phyloP scores from a whole-genome alignment of 2,797 vertebrate genomes.

The Brachymystax lenok region DNA sequence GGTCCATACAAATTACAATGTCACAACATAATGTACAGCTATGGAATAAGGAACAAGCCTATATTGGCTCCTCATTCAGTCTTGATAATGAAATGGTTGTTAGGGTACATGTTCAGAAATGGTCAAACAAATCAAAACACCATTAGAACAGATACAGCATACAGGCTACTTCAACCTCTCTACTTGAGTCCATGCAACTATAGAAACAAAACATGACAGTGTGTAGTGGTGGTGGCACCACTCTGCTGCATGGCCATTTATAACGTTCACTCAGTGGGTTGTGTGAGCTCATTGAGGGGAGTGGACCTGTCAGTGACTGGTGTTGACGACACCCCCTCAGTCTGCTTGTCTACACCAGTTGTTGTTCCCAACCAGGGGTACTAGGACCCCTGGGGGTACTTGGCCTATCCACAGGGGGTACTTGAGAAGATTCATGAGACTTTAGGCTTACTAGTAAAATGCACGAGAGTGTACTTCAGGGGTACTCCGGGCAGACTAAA shows the following conservation, averaged over 20 bases:
- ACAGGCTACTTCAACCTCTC: too few species aligned
- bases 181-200: neutral
- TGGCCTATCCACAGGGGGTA: too few species aligned
- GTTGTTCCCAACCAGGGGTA: too few species aligned
- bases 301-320: neutral
- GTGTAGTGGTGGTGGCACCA: neutral
- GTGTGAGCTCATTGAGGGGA: neutral
- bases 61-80: neutral
- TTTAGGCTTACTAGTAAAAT: too few species aligned
- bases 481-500: too few species aligned
- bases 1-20: neutral
- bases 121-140: too few species aligned
- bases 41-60: neutral
- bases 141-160: too few species aligned
- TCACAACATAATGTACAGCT: neutral
- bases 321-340: neutral
- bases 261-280: neutral
- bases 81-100: neutral
- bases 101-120: neutral
- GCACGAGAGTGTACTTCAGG: too few species aligned
- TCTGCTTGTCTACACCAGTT: too few species aligned
- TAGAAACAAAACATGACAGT: neutral
- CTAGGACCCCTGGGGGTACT: too few species aligned
- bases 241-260: neutral
- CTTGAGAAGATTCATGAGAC: too few species aligned